Evolutionary conservation across 2,113 vertebrate species (phyloP), one percentile per base, ranked within the genome.

Genomic region (Rana temporaria): DNA sequence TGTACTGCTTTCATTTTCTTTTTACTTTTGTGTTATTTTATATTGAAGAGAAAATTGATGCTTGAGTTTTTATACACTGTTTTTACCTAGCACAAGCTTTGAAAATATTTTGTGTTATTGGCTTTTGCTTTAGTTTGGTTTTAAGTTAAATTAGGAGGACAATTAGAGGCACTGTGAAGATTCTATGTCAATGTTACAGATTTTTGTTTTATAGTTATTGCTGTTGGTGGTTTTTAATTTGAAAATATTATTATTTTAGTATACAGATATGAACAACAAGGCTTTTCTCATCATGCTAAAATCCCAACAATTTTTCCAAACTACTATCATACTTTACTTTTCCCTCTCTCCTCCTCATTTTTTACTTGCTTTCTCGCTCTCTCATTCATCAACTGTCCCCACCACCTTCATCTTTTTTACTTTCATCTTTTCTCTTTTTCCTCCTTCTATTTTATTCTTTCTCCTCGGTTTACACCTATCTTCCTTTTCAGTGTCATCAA

Each of bases 81-180:
- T 91, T 94, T 92, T 94, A 93, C 91, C 92, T 91, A 92, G 90
- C 92, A 91, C 85, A 90, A 89, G 90, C 88, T 93, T 81, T 89
- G 89, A 15, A 42, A 42, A 60, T 22, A 62, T 62, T 60, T 75
- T 57, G 7, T 18, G 57, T 42, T 60, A 24, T 62, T 75, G 56
- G 22, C 19, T 62, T 38, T 19, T 42, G 30, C 11, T 74, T 63
- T 15, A 20, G 14, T 63, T 24, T 63, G 60, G 7, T 7, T 63
- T 74, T 59, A 11, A 17, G 18, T 38, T 8, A 15, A n/a, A 56
- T 19, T 34, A 19, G 52, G 20, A 7, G 22, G 53, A 56, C 22
- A 57, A 73, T 73, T 73, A 59, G 4, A n/a, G 16, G 34, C 24
- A 14, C 0, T 0, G 17, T 55, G 20, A 59, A 19, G 57, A 60